Evolutionary conservation across 2,113 vertebrate species (phyloP).

Genomic region (Anser brachyrhynchus): DNA sequence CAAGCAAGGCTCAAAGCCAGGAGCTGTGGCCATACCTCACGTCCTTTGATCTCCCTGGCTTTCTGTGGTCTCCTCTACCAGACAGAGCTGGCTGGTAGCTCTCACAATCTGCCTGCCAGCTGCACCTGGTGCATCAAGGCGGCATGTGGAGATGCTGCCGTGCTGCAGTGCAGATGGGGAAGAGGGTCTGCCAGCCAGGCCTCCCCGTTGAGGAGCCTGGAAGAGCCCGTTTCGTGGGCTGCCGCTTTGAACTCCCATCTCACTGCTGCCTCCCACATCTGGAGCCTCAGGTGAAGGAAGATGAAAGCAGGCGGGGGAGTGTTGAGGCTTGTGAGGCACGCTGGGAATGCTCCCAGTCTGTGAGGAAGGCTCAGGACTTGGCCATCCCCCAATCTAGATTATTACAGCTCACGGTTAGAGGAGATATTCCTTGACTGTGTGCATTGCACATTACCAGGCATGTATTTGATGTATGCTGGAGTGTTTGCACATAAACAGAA

Average conservation of each 20-base stretch:
- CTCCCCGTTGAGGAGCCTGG: neutral
- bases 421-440: neutral
- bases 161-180: neutral
- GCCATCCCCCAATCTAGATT: neutral
- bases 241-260: slow-evolving; percentile 42
- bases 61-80: neutral
- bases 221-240: neutral
- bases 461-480: neutral
- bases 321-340: slow-evolving; percentile 24
- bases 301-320: slow-evolving; percentile 32
- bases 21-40: neutral
- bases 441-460: rapidly evolving
- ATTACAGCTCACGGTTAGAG: neutral
- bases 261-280: slow-evolving; percentile 47
- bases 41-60: neutral
- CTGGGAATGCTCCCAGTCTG: slow-evolving; percentile 16
- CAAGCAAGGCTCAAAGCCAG: neutral
- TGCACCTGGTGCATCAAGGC: slow-evolving; percentile 15
- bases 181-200: neutral
- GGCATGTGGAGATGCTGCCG: rapidly evolving
- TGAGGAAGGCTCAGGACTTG: neutral
- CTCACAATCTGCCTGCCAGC: neutral
- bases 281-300: slow-evolving; percentile 50
- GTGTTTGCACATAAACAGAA: neutral
- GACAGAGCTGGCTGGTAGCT: neutral